Evolutionary conservation across 1,140 invertebrate genomes (phyloP), one percentile per base, ranked within the genome.

Genomic region (Periplaneta americana): DNA sequence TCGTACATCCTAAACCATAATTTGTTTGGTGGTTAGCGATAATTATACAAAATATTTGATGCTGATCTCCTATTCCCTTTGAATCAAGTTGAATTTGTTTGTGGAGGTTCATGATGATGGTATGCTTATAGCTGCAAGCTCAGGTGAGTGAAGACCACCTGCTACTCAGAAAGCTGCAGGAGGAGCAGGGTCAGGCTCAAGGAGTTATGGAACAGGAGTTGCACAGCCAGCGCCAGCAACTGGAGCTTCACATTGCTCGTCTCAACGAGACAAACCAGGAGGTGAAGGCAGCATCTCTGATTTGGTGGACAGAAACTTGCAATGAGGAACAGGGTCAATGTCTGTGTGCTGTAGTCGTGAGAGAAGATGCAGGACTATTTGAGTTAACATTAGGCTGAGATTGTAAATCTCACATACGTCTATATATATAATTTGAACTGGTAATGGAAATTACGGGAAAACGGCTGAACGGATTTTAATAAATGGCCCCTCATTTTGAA

Each of bases 71-170:
- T n/a, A n/a, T n/a, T n/a, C n/a, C n/a, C n/a, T n/a, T n/a, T n/a
- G n/a, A n/a, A n/a, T n/a, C n/a, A n/a, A n/a, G n/a, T 37, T 37
- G 15, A 37, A 9, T 39, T 39, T 48, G 11, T 17, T 0, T 48
- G 6, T 48, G 39, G n/a, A 66, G 8, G 48, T 28, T 66, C 9
- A 66, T 66, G 48, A 66, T 34, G 13, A 39, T 74, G 35, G 48
- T 48, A 35, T 82, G 77, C 31, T 79, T 82, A 80, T 86, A 92
- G 86, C 84, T 93, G 33, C 92, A 94, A 85, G 86, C 88, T 0
- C 91, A 93, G 85, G 83, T 93, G 3, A 91, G 88, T 81, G 92
- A 92, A 17, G 93, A 94, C 80, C 87, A 88, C 2, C 88, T 87
- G 3, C 89, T 91, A 31, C 88, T 89, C 79, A 87, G 89, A 79